Evolutionary conservation across 2,888 invertebrate species (phyloP).

Genomic region (Plemyria rubiginata): DNA sequence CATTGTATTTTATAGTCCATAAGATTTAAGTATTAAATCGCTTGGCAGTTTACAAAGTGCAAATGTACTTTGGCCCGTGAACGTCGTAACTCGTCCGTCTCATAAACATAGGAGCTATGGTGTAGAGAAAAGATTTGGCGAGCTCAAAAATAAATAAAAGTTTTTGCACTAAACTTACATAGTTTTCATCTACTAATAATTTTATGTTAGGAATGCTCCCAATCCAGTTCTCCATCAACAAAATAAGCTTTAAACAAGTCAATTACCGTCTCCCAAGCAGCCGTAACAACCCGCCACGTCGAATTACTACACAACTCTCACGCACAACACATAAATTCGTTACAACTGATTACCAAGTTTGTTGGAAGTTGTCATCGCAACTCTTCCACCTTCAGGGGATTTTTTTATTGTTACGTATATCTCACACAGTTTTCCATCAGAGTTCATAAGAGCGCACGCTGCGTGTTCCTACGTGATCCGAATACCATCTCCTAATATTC

Average conservation of each 20-base stretch:
- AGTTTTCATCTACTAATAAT: too few relatives aligned
- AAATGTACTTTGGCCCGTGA: constrained; percentile 62
- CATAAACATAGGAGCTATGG: constrained; percentile 55
- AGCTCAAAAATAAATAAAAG: background rate
- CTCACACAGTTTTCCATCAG: constrained; percentile 76
- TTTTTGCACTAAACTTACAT: background rate
- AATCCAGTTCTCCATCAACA: constrained; percentile 19
- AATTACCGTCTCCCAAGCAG: constrained; percentile 38
- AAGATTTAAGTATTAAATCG: constrained; percentile 44
- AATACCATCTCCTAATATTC: constrained; percentile 80
- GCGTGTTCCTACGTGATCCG: constrained; percentile 76
- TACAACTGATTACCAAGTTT: constrained; percentile 82
- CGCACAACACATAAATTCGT: constrained; percentile 80
- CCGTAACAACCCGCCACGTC: constrained; percentile 36
- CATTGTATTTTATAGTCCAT: constrained; percentile 27
- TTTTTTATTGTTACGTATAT: constrained; percentile 80
- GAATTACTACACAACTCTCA: constrained; percentile 50
- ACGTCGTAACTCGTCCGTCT: constrained; percentile 63
- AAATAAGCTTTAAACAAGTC: constrained; percentile 45
- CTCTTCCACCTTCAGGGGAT: constrained; percentile 74
- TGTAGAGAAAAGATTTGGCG: constrained; percentile 19
- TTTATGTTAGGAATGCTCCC: constrained; percentile 3
- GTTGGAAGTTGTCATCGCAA: constrained; percentile 78
- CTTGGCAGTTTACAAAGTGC: constrained; percentile 55
- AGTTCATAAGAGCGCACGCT: constrained; percentile 80